phyloP scores from a whole-genome alignment of 2,888 invertebrate species.

The Teinopalpus imperialis region DNA sequence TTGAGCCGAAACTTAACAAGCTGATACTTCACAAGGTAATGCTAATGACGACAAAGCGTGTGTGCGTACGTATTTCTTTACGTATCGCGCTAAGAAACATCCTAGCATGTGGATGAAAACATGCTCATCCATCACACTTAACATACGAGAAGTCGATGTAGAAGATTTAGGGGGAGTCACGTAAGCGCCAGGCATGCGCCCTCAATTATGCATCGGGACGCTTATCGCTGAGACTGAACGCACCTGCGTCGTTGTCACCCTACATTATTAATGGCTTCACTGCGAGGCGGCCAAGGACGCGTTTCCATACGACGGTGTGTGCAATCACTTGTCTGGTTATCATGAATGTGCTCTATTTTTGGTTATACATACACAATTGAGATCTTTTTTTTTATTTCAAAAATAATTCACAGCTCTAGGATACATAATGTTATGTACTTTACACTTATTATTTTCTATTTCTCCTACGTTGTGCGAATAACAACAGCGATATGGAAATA shows the following conservation, averaged over 20 bases:
- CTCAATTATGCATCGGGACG: constrained; percentile 76
- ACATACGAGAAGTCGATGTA: constrained; percentile 42
- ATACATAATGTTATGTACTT: no score
- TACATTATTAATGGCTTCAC: constrained; percentile 71
- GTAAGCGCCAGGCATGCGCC: constrained; percentile 55
- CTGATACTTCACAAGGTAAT: no score
- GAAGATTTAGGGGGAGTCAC: constrained; percentile 47
- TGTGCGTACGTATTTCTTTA: no score
- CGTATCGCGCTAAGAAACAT: constrained; percentile 10
- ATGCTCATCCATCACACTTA: constrained; percentile 48
- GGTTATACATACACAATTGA: no score
- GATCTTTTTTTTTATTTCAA: no score
- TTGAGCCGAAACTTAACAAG: no score
- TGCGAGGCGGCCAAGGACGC: constrained; percentile 26
- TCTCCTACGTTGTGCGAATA: no score
- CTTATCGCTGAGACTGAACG: constrained; percentile 57
- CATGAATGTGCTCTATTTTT: background rate
- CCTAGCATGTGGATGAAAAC: constrained; percentile 4
- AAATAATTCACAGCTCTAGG: no score
- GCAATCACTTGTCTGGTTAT: constrained; percentile 17
- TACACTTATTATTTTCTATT: no score
- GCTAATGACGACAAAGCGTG: no score
- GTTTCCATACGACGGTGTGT: constrained; percentile 8
- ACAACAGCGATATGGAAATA: no score
- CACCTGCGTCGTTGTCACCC: constrained; percentile 75